Evolutionary conservation across 1,140 invertebrate genomes (phyloP).

Genomic region (Chrysopa pallens): DNA sequence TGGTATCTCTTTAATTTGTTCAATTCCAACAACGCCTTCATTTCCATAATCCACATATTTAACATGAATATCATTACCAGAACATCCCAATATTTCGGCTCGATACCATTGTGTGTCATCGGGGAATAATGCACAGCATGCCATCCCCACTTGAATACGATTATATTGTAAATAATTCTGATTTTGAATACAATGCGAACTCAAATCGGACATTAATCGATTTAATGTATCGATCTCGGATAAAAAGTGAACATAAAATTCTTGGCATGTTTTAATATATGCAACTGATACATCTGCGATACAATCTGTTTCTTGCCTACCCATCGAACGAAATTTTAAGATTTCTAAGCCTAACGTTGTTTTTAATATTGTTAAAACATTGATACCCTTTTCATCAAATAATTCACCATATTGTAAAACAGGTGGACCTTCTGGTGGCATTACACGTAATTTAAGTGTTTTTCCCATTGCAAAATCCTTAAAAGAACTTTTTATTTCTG

Average conservation of each 20-base stretch:
- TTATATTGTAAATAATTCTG: conserved; percentile 23
- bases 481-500: conserved; percentile 49
- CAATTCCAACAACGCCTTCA: conserved; percentile 38
- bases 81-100: conserved; percentile 33
- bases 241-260: conserved; percentile 52
- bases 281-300: conserved; percentile 38
- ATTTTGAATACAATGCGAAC: conserved; percentile 15
- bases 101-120: conserved; percentile 55
- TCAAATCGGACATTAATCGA: conserved; percentile 28
- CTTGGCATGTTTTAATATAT: conserved; percentile 46
- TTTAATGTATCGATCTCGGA: conserved; percentile 32
- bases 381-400: conserved; percentile 30
- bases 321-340: conserved; percentile 3
- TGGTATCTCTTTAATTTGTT: conserved; percentile 38
- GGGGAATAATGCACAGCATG: conserved; percentile 55
- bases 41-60: conserved; percentile 69
- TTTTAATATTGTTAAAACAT: conserved; percentile 31
- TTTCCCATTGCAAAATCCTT: conserved; percentile 40
- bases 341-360: conserved; percentile 25
- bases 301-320: conserved; percentile 5
- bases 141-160: conserved; percentile 32
- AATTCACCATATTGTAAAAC: conserved; percentile 53
- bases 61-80: conserved; percentile 29
- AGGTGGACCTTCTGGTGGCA: conserved; percentile 41
- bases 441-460: conserved; percentile 38